Percentiles rank a stretch among this genome's conserved stretches.
Conservation (phyloP, 2,888 invertebrate species). For the Stenolophus ochropezus region DNA sequence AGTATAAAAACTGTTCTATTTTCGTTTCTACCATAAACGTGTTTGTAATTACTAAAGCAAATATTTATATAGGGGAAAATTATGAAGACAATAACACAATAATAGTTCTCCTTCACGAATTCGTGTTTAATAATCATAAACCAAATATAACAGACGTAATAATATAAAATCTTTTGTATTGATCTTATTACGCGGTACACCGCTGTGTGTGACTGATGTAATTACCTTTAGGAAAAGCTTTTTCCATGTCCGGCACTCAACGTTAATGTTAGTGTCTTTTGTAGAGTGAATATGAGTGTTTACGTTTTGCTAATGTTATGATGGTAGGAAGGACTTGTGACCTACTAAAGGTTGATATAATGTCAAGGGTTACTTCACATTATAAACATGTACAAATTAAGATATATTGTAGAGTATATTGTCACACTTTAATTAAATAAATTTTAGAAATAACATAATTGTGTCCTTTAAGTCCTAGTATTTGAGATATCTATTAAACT, state of each 20-base stretch:
- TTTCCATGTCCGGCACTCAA: slow-evolving; percentile 41
- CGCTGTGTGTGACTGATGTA: slow-evolving; percentile 15
- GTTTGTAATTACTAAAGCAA: slow-evolving; percentile 13
- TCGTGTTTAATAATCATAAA: slow-evolving; percentile 49
- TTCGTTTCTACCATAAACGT: background rate
- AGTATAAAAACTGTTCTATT: slow-evolving; percentile 3
- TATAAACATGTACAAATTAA: background rate
- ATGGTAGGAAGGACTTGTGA: background rate
- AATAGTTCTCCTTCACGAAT: slow-evolving; percentile 24
- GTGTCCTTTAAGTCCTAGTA: too few species aligned
- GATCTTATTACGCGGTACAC: background rate
- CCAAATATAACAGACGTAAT: background rate
- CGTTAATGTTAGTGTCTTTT: slow-evolving; percentile 34
- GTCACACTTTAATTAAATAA: background rate
- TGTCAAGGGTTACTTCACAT: background rate
- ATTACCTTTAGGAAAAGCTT: slow-evolving; percentile 31
- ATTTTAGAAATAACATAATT: background rate
- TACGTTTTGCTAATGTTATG: slow-evolving; percentile 37
- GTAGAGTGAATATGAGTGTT: slow-evolving; percentile 22
- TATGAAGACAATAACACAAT: slow-evolving; percentile 25
- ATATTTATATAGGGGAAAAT: background rate
- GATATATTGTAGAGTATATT: background rate
- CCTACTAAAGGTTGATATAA: background rate
- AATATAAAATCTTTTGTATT: background rate
- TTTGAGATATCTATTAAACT: too few species aligned